Percentiles rank a stretch among this genome's conserved stretches.
phyloP scores from a whole-genome alignment of 2,888 invertebrate species.

The Adelphocoris suturalis region DNA sequence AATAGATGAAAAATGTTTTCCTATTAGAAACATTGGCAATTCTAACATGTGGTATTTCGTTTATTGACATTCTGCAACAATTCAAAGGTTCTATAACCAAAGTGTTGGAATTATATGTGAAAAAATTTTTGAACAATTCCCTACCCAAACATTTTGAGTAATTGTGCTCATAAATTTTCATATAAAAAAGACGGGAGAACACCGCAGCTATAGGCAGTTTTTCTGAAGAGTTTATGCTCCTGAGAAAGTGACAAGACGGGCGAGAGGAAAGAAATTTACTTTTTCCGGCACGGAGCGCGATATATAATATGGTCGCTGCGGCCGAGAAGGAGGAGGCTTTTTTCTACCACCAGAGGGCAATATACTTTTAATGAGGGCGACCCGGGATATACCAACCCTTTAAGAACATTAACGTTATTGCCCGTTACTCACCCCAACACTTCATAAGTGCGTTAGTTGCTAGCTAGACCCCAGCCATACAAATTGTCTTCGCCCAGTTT shows the following conservation, averaged over 20 bases:
- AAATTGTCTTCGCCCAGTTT: conserved; percentile 8
- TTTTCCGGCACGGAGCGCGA: conserved; percentile 39
- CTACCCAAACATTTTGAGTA: not conserved
- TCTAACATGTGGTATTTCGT: too few relatives aligned
- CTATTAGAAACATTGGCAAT: too few relatives aligned
- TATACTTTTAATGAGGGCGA: conserved; percentile 67
- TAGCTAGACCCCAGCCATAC: not conserved
- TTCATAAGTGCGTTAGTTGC: conserved; percentile 61
- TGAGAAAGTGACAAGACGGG: conserved; percentile 2
- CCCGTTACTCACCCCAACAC: conserved; percentile 66
- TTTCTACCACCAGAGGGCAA: conserved; percentile 57
- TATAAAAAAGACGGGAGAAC: not conserved
- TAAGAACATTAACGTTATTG: conserved; percentile 71
- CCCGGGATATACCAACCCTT: conserved; percentile 64
- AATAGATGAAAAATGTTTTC: too few relatives aligned
- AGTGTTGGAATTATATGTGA: too few relatives aligned
- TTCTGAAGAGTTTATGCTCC: conserved; percentile 34
- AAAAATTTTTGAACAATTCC: not conserved
- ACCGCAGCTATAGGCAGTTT: conserved; percentile 6
- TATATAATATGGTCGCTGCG: conserved; percentile 35
- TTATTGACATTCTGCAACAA: too few relatives aligned
- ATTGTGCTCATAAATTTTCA: not conserved
- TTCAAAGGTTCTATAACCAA: too few relatives aligned
- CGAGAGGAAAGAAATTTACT: conserved; percentile 38
- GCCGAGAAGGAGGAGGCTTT: conserved; percentile 6